phyloP scores from a whole-genome alignment of 2,113 vertebrate species.

The Perognathus longimembris region DNA sequence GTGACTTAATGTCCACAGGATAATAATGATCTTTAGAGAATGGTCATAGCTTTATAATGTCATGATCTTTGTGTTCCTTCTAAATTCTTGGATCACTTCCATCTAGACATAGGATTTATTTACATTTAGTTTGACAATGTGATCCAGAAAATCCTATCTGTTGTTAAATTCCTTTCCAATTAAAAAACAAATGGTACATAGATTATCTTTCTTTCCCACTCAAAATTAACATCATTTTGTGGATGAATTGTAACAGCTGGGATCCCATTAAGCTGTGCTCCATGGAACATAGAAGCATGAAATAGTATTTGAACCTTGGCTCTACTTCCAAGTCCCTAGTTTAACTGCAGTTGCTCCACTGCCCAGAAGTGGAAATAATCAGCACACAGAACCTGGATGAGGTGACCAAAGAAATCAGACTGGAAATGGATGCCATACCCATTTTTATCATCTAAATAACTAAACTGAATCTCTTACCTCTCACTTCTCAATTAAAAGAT shows the following conservation, averaged over 20 bases:
- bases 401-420: background rate
- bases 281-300: background rate
- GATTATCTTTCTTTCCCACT: background rate
- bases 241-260: background rate
- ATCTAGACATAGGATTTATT: constrained; percentile 15
- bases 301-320: background rate
- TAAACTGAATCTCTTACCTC: background rate
- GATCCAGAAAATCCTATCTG: background rate
- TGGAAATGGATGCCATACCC: background rate
- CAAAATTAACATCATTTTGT: background rate
- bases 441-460: background rate
- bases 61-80: background rate
- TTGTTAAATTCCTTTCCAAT: background rate
- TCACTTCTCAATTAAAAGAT: constrained; percentile 35
- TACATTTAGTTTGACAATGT: constrained; percentile 2
- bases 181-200: background rate
- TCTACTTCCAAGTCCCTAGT: background rate
- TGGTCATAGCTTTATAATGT: background rate
- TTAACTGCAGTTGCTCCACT: background rate
- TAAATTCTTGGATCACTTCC: constrained; percentile 5
- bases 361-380: background rate
- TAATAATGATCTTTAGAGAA: background rate
- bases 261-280: background rate
- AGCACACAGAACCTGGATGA: background rate
- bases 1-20: background rate